Base-by-base conservation (phyloP, 2,113 vertebrate genomes). In the Manacus vitellinus region DNA sequence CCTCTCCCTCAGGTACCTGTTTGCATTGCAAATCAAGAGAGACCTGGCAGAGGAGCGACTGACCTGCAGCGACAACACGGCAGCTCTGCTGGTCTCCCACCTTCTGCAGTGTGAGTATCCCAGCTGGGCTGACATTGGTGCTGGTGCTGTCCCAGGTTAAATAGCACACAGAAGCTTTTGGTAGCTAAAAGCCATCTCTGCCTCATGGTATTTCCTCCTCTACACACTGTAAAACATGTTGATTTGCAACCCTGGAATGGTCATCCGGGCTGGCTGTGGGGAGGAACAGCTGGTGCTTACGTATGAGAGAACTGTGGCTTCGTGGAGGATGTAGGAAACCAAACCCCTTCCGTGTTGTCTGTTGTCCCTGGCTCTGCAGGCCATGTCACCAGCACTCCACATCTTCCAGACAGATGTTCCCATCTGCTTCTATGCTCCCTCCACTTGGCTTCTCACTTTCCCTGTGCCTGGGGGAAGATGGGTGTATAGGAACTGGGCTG, bases 1-100 rank as follows among this genome's bases (percentile, higher is more conserved):
- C 80, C 47, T 86, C 65, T 94, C 62, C 46, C 47, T 22, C 94
- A 99, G 99, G 97, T 99, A 99, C 92, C 95, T 99, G 90, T 99
- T 99, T 95, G 99, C 99, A 0, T 89, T 99, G 95, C 99, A 99
- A 94, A 99, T 99, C 90, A 99, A 99, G 97, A 98, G 99, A 66
- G 99, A 99, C 97, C 95, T 99, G 79, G 98, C 98, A 49, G 99
- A 99, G 79, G 98, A 98, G 59, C 98, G 97, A 18, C 96, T 99
- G 97, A 97, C 97, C 96, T 99, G 99, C 97, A 97, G 98, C 0
- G 98, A 99, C 94, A 98, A 98, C 73, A 99, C 99, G 0, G 99
- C 98, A 0, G 99, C 99, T 33, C 98, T 99, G 20, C 98, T 99
- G 56, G 97, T 98, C 4, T 99, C 99, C 87, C 99, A 99, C 74